These are phyloP conservation scores for Aegithalos caudatus DNA, from an alignment of 2,113 vertebrate genomes.

Conservation along the genomic window DNA sequence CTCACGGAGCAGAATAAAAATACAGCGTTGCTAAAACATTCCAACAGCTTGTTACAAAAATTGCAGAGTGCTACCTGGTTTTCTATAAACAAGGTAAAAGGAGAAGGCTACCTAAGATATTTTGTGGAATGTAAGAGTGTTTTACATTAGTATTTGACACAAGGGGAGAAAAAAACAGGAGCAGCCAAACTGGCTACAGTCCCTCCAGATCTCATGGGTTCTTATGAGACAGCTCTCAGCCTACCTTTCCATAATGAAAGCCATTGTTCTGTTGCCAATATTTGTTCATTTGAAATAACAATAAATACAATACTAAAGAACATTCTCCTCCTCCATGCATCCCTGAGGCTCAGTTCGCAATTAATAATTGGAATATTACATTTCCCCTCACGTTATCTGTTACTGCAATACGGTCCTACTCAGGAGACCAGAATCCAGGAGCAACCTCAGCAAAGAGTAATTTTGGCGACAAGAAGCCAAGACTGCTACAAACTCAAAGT, in stretches of 20 bases:
- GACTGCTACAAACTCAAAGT: not conserved
- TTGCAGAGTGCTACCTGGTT: not conserved
- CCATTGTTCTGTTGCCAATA: conserved; percentile 28
- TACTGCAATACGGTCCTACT: not conserved
- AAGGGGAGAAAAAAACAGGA: not conserved
- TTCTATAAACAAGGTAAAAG: not conserved
- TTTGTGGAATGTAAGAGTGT: not conserved
- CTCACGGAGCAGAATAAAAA: not conserved
- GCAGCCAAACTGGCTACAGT: not conserved
- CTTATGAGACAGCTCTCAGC: not conserved
- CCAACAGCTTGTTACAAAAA: not conserved
- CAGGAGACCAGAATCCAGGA: not conserved
- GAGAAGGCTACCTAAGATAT: not conserved
- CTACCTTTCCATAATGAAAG: conserved; percentile 19
- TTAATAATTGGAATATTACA: not conserved
- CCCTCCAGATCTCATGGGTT: not conserved
- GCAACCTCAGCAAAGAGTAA: not conserved
- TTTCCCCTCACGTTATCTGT: not conserved
- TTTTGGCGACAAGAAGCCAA: not conserved
- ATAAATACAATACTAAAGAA: not conserved
- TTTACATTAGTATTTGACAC: not conserved
- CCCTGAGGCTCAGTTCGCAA: not conserved
- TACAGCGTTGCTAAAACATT: not conserved
- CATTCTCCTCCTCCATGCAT: not conserved
- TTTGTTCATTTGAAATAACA: conserved; percentile 45